Evolutionary conservation across 2,113 vertebrate species (phyloP).

Genomic region (Ahaetulla prasina): DNA sequence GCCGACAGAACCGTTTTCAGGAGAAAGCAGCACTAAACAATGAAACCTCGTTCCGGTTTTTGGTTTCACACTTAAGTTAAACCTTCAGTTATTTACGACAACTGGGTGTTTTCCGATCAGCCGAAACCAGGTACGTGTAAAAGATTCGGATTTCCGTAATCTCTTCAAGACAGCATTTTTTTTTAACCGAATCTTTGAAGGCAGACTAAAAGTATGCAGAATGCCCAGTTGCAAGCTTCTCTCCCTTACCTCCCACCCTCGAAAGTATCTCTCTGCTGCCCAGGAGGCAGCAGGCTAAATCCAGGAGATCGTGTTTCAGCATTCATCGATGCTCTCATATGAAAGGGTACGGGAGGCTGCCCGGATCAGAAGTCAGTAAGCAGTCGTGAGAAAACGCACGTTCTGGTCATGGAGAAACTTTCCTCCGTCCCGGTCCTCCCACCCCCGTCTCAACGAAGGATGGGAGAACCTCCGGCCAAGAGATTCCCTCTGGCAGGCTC

Average conservation of each 20-base stretch:
- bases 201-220: background rate
- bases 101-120: background rate
- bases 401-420: background rate
- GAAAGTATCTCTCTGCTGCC: slow-evolving; percentile 7
- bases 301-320: slow-evolving; percentile 4
- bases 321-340: slow-evolving; percentile 8
- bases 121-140: background rate
- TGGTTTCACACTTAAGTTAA: background rate
- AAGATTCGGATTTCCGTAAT: background rate
- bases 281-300: background rate
- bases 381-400: background rate
- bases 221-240: background rate
- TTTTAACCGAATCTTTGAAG: background rate
- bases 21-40: background rate
- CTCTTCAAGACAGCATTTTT: background rate
- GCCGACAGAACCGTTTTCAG: background rate
- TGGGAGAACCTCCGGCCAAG: background rate
- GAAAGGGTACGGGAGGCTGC: background rate
- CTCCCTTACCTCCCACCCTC: background rate
- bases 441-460: background rate
- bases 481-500: background rate
- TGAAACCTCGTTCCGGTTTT: background rate
- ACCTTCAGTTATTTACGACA: background rate
- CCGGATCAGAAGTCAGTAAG: background rate
- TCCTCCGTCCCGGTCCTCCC: too few species aligned